Evolutionary conservation across 2,888 invertebrate genomes (phyloP).

Genomic region (Clitarchus hookeri): DNA sequence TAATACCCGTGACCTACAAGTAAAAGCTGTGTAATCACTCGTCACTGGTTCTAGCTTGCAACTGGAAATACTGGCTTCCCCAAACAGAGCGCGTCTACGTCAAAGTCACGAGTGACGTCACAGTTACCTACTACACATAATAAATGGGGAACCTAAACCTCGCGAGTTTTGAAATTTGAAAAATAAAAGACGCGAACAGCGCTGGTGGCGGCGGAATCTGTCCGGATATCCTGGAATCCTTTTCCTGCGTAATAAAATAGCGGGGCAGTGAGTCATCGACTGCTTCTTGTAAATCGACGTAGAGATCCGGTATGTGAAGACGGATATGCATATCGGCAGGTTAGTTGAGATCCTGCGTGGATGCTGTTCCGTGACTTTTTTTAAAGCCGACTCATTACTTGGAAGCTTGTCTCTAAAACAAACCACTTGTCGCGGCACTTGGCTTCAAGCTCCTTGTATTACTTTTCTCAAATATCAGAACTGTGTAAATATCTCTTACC

Average conservation of each 20-base stretch:
- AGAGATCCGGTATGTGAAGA: neutral
- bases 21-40: neutral
- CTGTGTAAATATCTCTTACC: too few species aligned
- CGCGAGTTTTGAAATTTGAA: neutral
- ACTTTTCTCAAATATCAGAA: too few species aligned
- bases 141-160: neutral
- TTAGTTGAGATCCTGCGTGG: too few species aligned
- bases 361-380: too few species aligned
- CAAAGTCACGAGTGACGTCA: neutral
- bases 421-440: too few species aligned
- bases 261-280: neutral
- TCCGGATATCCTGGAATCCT: neutral
- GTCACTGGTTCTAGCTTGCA: neutral
- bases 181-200: neutral
- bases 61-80: constrained; percentile 4
- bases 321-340: neutral
- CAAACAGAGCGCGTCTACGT: neutral
- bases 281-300: neutral
- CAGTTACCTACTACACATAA: neutral
- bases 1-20: neutral
- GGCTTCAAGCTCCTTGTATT: too few species aligned
- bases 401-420: too few species aligned
- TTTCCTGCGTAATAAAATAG: neutral
- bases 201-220: neutral
- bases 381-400: too few species aligned